phyloP scores from a whole-genome alignment of 2,888 invertebrate species.

The Salpingus planirostris region DNA sequence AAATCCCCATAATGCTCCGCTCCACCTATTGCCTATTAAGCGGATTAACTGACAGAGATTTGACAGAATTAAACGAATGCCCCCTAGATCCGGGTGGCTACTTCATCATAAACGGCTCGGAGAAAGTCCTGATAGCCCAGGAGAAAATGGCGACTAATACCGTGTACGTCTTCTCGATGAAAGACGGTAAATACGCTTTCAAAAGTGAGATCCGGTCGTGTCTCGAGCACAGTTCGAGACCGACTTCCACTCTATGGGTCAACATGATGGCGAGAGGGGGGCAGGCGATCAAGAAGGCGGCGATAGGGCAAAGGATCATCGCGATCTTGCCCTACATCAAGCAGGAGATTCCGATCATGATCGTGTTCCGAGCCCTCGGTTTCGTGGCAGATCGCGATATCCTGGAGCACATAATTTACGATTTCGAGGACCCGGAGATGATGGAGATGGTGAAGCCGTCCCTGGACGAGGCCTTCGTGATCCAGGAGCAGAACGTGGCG shows the following conservation, averaged over 20 bases:
- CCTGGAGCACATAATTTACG: conserved; percentile 98
- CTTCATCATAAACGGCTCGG: conserved; percentile 99
- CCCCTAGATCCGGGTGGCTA: conserved; percentile 99
- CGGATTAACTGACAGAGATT: conserved; percentile 95
- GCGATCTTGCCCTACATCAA: conserved; percentile 98
- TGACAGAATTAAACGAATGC: conserved; percentile 98
- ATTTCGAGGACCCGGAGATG: conserved; percentile 99
- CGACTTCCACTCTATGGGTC: conserved; percentile 97
- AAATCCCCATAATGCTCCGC: conserved; percentile 96
- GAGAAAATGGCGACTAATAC: conserved; percentile 99
- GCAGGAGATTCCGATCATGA: conserved; percentile 99
- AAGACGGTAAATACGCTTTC: conserved; percentile 98
- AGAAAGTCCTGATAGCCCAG: conserved; percentile 89
- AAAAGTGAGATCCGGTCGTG: conserved; percentile 97
- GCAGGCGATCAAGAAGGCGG: conserved; percentile 96
- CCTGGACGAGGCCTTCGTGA: conserved; percentile 97
- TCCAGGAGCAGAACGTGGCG: conserved; percentile 98
- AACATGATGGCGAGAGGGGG: conserved; percentile 99
- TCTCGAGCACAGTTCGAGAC: conserved; percentile 85
- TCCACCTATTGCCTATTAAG: conserved; percentile 94
- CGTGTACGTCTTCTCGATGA: conserved; percentile 99
- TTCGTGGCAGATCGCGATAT: conserved; percentile 99
- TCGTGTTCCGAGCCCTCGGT: conserved; percentile 94
- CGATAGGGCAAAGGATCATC: conserved; percentile 97
- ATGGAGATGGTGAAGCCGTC: conserved; percentile 99